Evolutionary conservation across 1,140 invertebrate species (phyloP), one percentile per base, ranked within the genome.

Genomic region (Zaprionus africanus): DNA sequence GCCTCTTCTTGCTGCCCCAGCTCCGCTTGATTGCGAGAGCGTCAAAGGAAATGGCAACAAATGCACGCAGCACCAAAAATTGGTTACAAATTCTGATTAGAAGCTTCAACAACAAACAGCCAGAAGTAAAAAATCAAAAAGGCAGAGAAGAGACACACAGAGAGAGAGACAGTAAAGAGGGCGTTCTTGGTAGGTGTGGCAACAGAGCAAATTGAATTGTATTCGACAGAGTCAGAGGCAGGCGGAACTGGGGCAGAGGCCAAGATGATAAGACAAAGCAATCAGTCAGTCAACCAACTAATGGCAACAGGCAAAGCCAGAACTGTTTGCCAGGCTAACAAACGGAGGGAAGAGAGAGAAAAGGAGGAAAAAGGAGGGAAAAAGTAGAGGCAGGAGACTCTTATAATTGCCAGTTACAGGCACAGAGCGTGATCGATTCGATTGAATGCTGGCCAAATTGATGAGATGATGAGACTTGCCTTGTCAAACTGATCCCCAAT

Each of bases 81-180:
- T 85, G 85, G 81, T 81, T 77, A 90, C 86, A 90, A 90, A 90
- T 88, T 88, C 85, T 90, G 85, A 90, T 88, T 88, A 90, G 85
- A 88, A 85, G 81, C 76, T 62, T 43, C 78, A 74, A 77, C 70
- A 81, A 84, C 68, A 76, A 88, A 64, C 83, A 80, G 77, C 49
- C 67, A 69, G 60, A 81, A 67, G 70, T 81, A 73, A 81, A 75
- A 81, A 79, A 65, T 19, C 31, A 26, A 46, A 57, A 15, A 49
- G 51, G 17, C 57, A 78, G 68, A 78, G 53, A 15, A 56, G 31
- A 41, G 34, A 24, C 1, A 22, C 22, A 22, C 22, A 38, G 51
- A 12, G 7, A 2, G 9, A 34, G 17, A 26, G 24, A 13, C 9
- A 22, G 17, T 17, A 34, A n/a, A 12, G 24, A 17, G 34, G 19